Evolutionary conservation across 2,888 invertebrate genomes (phyloP), one percentile per base, ranked within the genome.

Genomic region (Campaea margaritaria): DNA sequence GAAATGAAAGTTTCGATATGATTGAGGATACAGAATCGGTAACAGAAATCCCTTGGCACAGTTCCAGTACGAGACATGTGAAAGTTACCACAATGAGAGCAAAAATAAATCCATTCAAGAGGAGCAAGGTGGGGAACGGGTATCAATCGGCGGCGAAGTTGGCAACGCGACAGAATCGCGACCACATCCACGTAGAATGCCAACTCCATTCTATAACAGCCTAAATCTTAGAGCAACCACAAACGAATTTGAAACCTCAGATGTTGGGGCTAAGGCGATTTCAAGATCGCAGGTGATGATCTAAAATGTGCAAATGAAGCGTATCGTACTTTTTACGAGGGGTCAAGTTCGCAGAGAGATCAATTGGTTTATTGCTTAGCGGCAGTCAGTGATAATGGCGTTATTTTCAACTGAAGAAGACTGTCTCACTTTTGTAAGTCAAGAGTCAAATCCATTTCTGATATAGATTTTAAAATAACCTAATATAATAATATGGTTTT

Each of bases 21-120:
- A 58, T 12, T n/a, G 44, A 53, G n/a, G 52, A 50, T 58, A 52
- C 51, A 76, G 78, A 81, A 78, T 76, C 74, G 75, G 81, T 79
- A 81, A 79, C 78, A 76, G 78, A 83, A 81, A 77, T 78, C 79
- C 76, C 81, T 80, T 90, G 90, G 89, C 89, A 83, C 67, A 62
- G 61, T 71, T 82, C 89, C 88, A 89, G 75, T 71, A 71, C 69
- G 69, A 74, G 73, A 76, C 75, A 79, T 81, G 81, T 79, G 81
- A 86, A 83, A 87, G 81, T 84, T 82, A 78, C 84, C 78, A 81
- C 84, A 83, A 82, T 81, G 78, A 74, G 76, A 80, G 80, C 87
- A 78, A 86, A 88, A 90, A 91, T 90, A 90, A 67, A 87, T 83
- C 85, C 89, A 88, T 90, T 90, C 85, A 88, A 82, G 83, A 82